Base-by-base conservation (phyloP, 2,113 vertebrate genomes). In the Rana temporaria region DNA sequence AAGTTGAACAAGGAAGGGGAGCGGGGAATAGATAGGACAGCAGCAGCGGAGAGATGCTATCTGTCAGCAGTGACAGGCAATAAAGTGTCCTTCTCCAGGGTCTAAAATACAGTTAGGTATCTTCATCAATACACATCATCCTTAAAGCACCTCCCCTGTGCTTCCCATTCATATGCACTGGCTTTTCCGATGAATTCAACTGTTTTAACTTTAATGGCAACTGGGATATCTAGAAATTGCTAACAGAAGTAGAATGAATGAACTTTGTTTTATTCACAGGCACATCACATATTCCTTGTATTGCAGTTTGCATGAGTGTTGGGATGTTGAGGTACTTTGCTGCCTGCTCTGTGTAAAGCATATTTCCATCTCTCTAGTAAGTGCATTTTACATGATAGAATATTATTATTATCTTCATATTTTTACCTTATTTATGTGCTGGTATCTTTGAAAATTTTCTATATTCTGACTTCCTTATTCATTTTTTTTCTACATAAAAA, bases 1-100 rank as follows among this genome's bases (percentile, higher is more conserved):
- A 76, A 83, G 81, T 76, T 75, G 71, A 83, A 68, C 52, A 75
- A 68, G 81, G 9, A 68, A 56, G 57, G 62, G 56, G 71, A 83
- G 81, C 71, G 76, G 72, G 81, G 71, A 76, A 83, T 83, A 76
- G 81, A 83, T 83, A 68, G 63, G 81, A 83, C 20, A 34, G 81
- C 72, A 76, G 68, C 48, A 30, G 68, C 72, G 26, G 81, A 76
- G 72, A 83, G 71, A 83, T 59, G 81, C 81, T 83, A 83, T 83
- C 81, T 83, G 81, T 83, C 72, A 83, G 81, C 81, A 60, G 72
- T 83, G 81, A 83, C 81, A 83, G 81, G 81, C 81, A 83, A 83
- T 83, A 76, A 83, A 68, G 81, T 76, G 71, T 83, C 81, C 72
- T 83, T 76, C 81, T 83, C 81, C 65, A 56, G 81, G 72, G 71